These are phyloP conservation scores for Paramuricea clavata DNA, from an alignment of 92 coral and sea anemone species.

Conservation along the genomic window DNA sequence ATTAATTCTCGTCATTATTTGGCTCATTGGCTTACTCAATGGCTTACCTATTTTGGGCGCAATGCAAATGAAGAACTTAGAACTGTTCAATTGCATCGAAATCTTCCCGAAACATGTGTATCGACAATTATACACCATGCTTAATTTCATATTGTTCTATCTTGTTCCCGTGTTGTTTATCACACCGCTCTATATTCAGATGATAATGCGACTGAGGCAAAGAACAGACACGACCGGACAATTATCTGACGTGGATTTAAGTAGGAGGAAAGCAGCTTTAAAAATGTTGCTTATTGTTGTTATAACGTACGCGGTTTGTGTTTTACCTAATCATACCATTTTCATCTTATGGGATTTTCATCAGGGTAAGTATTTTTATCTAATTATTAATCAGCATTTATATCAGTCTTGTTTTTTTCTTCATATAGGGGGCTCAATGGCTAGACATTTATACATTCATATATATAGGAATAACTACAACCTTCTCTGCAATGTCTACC, in stretches of 20 bases:
- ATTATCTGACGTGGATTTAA: constrained; percentile 79
- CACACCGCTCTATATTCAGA: constrained; percentile 82
- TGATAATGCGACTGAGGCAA: constrained; percentile 80
- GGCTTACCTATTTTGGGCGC: constrained; percentile 93
- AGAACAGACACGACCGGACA: constrained; percentile 74
- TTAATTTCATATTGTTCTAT: constrained; percentile 79
- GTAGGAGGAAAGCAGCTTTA: constrained; percentile 85
- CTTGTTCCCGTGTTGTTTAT: constrained; percentile 82
- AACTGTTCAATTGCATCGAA: constrained; percentile 74
- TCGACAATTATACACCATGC: constrained; percentile 77
- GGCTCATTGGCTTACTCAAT: constrained; percentile 81
- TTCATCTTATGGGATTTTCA: constrained; percentile 81
- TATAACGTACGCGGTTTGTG: constrained; percentile 80
- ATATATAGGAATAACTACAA: no score
- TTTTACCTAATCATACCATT: constrained; percentile 83
- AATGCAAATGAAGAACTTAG: constrained; percentile 29
- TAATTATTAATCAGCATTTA: no score
- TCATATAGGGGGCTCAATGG: no score
- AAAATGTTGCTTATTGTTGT: constrained; percentile 97
- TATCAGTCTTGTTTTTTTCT: no score
- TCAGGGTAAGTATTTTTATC: constrained; percentile 65
- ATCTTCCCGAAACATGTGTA: constrained; percentile 68
- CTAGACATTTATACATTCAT: no score
- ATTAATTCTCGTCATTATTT: constrained; percentile 79
- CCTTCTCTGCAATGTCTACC: no score